phyloP scores from a whole-genome alignment of 2,797 vertebrate genomes.

The Sebastes trivittatus region DNA sequence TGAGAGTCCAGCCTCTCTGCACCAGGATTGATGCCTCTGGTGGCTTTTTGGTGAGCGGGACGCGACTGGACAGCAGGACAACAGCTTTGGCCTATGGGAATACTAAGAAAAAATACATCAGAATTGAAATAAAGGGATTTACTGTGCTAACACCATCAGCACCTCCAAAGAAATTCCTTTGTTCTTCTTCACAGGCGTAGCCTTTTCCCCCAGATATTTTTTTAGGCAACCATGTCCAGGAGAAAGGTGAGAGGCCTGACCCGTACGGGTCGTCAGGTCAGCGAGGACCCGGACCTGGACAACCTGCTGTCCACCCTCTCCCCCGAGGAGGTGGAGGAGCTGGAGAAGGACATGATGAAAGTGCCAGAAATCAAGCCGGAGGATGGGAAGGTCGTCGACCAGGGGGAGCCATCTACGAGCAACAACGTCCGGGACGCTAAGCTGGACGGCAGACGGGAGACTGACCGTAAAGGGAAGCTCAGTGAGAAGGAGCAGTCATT shows the following conservation, averaged over 20 bases:
- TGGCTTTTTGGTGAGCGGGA: constrained; percentile 60
- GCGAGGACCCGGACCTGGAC: constrained; percentile 97
- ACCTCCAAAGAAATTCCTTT: background rate
- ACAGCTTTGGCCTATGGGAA: constrained; percentile 35
- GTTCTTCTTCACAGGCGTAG: background rate
- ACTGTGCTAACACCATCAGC: background rate
- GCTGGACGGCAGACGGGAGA: constrained; percentile 24
- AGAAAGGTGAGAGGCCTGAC: constrained; percentile 86
- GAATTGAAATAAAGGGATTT: constrained; percentile 27
- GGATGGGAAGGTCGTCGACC: constrained; percentile 43
- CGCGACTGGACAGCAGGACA: constrained; percentile 46
- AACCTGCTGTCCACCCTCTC: constrained; percentile 94
- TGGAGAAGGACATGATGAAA: constrained; percentile 91
- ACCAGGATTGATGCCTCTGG: constrained; percentile 63
- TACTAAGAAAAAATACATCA: constrained; percentile 15
- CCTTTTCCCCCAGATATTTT: background rate
- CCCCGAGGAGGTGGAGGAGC: constrained; percentile 94
- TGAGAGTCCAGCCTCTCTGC: constrained; percentile 57
- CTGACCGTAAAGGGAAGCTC: constrained; percentile 71
- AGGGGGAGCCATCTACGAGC: constrained; percentile 59
- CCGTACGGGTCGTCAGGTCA: constrained; percentile 93
- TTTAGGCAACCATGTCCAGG: constrained; percentile 85
- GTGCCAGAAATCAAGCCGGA: constrained; percentile 86
- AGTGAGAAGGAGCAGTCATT: constrained; percentile 82
- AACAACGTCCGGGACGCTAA: constrained; percentile 60